A percentile compares a stretch with the other conserved stretches of the same genome.
Conservation (phyloP, 2,113 vertebrate genomes). For the Ascaphus truei region DNA sequence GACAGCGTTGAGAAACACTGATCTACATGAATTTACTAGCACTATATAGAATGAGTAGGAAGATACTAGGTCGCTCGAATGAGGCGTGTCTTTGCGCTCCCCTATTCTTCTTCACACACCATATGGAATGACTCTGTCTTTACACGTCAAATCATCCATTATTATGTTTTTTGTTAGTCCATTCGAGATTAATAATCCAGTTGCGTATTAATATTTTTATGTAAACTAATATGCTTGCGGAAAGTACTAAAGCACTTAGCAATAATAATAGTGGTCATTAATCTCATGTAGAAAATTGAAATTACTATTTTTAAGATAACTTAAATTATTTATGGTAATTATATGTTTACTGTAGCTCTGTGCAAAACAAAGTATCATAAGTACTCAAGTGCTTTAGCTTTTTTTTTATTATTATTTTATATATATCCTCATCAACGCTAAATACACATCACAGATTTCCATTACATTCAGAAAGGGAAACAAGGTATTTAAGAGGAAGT, state of each 20-base stretch:
- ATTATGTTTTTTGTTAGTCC: neutral
- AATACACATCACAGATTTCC: neutral
- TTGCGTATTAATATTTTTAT: slow-evolving; percentile 25
- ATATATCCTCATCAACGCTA: neutral
- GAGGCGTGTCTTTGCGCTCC: too few species aligned
- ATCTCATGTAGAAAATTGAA: neutral
- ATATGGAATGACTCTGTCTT: too few species aligned
- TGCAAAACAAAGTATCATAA: neutral
- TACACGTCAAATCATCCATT: neutral
- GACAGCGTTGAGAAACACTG: too few species aligned
- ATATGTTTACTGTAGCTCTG: slow-evolving; percentile 17
- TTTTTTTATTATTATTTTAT: too few species aligned
- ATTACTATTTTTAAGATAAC: slow-evolving; percentile 25
- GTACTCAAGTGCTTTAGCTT: neutral
- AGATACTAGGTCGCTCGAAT: too few species aligned
- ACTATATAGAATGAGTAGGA: too few species aligned
- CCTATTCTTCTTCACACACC: too few species aligned
- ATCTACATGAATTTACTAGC: too few species aligned
- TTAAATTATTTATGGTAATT: slow-evolving; percentile 31
- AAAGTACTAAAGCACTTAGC: slow-evolving; percentile 11
- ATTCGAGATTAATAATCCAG: slow-evolving; percentile 22
- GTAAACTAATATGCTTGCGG: slow-evolving; percentile 16
- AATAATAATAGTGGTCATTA: slow-evolving; percentile 13
- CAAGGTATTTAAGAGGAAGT: neutral
- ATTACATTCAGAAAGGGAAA: neutral